phyloP scores from a whole-genome alignment of 2,113 vertebrate species.

The Gasterosteus nipponicus region DNA sequence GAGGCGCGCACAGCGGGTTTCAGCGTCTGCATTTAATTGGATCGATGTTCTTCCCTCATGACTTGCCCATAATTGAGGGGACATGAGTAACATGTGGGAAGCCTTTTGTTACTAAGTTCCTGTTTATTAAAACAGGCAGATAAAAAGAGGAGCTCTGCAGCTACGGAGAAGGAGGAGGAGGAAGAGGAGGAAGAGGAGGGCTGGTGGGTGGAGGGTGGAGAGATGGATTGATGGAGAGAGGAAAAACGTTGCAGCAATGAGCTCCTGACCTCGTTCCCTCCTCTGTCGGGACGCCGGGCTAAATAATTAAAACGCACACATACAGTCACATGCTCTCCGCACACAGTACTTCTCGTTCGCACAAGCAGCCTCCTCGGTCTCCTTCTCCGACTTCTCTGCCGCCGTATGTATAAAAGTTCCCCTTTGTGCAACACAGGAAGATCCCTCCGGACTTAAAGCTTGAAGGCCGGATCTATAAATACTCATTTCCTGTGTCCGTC shows the following conservation, averaged over 20 bases:
- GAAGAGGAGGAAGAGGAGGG: neutral
- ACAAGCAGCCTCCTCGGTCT: constrained; percentile 45
- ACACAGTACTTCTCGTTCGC: constrained; percentile 52
- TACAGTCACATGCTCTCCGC: constrained; percentile 60
- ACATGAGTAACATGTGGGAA: constrained; percentile 66
- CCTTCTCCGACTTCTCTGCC: constrained; percentile 20
- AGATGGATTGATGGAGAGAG: constrained; percentile 53
- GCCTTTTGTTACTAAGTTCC: constrained; percentile 66
- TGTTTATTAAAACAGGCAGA: constrained; percentile 59
- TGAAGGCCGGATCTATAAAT: constrained; percentile 58
- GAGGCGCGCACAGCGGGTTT: constrained; percentile 38
- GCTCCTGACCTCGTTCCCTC: constrained; percentile 79
- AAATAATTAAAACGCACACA: constrained; percentile 76
- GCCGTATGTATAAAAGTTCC: constrained; percentile 31
- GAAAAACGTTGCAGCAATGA: constrained; percentile 68
- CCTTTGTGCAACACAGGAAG: constrained; percentile 48
- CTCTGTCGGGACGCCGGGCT: constrained; percentile 73
- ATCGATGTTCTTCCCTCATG: constrained; percentile 66
- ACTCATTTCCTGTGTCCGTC: constrained; percentile 56
- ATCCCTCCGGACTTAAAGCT: constrained; percentile 20
- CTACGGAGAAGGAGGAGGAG: neutral
- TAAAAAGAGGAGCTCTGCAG: constrained; percentile 29
- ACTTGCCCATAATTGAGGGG: constrained; percentile 61
- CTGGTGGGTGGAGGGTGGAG: constrained; percentile 36
- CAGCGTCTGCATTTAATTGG: constrained; percentile 66